phyloP scores from a whole-genome alignment of 2,888 invertebrate genomes.

The Mythimna impura region DNA sequence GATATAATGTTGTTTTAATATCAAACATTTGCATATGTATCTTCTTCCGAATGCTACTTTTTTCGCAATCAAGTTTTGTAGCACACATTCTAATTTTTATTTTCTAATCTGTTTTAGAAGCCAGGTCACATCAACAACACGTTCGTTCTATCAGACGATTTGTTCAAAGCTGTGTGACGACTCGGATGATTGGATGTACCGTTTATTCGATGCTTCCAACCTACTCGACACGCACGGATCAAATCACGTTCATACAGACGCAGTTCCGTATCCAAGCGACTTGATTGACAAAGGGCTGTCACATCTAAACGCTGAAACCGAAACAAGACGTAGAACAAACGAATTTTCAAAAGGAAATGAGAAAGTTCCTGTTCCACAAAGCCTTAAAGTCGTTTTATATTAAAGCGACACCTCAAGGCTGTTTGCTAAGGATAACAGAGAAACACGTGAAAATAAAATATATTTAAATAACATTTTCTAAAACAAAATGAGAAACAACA shows the following conservation, averaged over 20 bases:
- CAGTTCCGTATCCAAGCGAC: slow-evolving; percentile 17
- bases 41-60: background rate
- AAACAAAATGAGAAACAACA: slow-evolving; percentile 14
- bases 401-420: slow-evolving; percentile 23
- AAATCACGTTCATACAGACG: slow-evolving; percentile 32
- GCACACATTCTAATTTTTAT: background rate
- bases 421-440: slow-evolving; percentile 8
- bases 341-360: slow-evolving; percentile 30
- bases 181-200: slow-evolving; percentile 22
- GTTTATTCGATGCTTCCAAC: slow-evolving; percentile 33
- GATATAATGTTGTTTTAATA: slow-evolving; percentile 7
- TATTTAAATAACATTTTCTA: slow-evolving; percentile 5
- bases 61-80: slow-evolving; percentile 8
- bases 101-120: background rate
- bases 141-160: slow-evolving; percentile 8
- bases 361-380: slow-evolving; percentile 8
- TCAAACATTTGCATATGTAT: background rate
- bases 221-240: slow-evolving; percentile 27
- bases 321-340: slow-evolving; percentile 3
- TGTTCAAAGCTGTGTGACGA: slow-evolving; percentile 11
- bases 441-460: slow-evolving; percentile 8
- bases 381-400: slow-evolving; percentile 35
- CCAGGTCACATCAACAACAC: slow-evolving; percentile 8
- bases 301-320: slow-evolving; percentile 15
- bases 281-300: slow-evolving; percentile 41